These are phyloP conservation scores for Hepsetus odoe DNA, from an alignment of 2,113 vertebrate species.

Conservation along the genomic window DNA sequence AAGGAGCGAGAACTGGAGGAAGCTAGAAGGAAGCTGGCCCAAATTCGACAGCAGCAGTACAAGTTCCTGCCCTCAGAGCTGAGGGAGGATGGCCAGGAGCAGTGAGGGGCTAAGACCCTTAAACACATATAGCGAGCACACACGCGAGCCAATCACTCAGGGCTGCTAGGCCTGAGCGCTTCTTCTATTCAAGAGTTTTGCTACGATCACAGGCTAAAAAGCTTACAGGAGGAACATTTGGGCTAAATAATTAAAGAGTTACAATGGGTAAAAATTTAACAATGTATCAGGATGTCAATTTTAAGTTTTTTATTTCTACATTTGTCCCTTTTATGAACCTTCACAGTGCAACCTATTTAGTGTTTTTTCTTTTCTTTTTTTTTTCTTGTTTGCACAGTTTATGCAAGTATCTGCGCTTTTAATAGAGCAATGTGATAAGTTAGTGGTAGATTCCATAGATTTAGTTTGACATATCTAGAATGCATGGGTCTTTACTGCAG, in stretches of 20 bases:
- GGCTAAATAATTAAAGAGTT: slow-evolving; percentile 53
- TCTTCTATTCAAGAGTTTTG: slow-evolving; percentile 24
- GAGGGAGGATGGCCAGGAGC: slow-evolving; percentile 83
- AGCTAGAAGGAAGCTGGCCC: slow-evolving; percentile 91
- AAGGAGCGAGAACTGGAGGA: slow-evolving; percentile 95
- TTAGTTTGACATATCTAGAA: slow-evolving; percentile 43
- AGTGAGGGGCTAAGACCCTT: slow-evolving; percentile 60
- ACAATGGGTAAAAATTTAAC: slow-evolving; percentile 55
- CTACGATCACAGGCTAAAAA: slow-evolving; percentile 28
- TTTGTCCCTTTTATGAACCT: slow-evolving; percentile 55
- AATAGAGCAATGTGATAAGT: slow-evolving; percentile 51
- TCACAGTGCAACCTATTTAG: slow-evolving; percentile 46
- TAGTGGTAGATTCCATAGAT: slow-evolving; percentile 41
- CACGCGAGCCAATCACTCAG: slow-evolving; percentile 46
- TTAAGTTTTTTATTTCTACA: slow-evolving; percentile 57
- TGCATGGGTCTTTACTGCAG: slow-evolving; percentile 50
- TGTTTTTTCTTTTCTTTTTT: slow-evolving; percentile 45
- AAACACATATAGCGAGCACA: slow-evolving; percentile 29
- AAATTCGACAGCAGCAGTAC: slow-evolving; percentile 97
- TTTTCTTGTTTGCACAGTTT: slow-evolving; percentile 57
- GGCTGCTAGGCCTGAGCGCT: slow-evolving; percentile 41
- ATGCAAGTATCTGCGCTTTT: slow-evolving; percentile 60
- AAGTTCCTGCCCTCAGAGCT: slow-evolving; percentile 96
- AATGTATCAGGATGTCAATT: slow-evolving; percentile 56
- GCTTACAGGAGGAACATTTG: slow-evolving; percentile 42